These are phyloP conservation scores for Pseudocheirus occidentalis DNA, from an alignment of 2,797 vertebrate species.

Conservation along the genomic window DNA sequence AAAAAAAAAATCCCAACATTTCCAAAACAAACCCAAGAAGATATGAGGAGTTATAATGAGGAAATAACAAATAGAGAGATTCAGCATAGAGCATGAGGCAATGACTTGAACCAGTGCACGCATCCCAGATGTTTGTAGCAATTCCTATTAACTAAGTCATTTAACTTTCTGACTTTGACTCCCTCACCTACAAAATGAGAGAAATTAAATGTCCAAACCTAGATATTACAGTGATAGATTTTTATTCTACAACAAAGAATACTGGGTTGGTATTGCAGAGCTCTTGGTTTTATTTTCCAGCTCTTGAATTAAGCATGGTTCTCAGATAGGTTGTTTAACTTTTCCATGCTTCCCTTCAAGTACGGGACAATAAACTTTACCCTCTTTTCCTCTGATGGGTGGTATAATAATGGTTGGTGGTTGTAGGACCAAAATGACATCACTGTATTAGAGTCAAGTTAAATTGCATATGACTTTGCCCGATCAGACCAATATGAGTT, in stretches of 20 bases:
- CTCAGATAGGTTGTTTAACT: not conserved
- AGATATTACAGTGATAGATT: not conserved
- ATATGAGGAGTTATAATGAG: not conserved
- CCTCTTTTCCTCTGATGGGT: not conserved
- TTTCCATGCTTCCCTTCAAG: not conserved
- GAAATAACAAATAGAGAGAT: not conserved
- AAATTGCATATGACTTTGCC: too few species aligned
- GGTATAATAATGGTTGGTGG: not conserved
- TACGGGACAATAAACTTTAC: not conserved
- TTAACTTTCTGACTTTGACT: not conserved
- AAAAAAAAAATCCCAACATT: constrained; percentile 4
- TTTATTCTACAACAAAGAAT: constrained; percentile 43
- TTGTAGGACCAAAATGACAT: too few species aligned
- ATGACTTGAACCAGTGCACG: not conserved
- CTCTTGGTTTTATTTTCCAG: not conserved
- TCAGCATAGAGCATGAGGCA: not conserved
- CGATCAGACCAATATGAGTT: too few species aligned
- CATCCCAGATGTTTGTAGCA: not conserved
- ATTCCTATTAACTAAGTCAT: not conserved
- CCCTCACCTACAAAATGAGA: not conserved
- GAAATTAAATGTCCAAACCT: not conserved
- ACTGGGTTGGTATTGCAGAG: not conserved
- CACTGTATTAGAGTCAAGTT: too few species aligned
- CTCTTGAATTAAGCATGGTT: not conserved
- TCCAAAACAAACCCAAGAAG: not conserved